Percentiles rank a stretch among this genome's conserved stretches.
Evolutionary conservation across 2,888 invertebrate species (phyloP).

Genomic region (Pseudococcus viburni): DNA sequence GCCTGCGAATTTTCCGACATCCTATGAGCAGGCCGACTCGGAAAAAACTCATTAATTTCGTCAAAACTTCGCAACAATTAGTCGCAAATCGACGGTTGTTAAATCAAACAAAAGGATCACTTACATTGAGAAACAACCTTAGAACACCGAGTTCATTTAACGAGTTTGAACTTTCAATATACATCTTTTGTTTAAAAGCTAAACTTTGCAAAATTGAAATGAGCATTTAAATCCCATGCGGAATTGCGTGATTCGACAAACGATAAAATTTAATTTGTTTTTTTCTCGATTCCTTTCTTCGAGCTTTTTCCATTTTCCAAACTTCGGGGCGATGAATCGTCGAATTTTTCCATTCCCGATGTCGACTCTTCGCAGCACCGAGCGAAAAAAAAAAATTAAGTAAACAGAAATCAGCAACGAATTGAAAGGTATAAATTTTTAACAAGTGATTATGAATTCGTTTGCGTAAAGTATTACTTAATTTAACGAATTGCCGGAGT

Average conservation of each 20-base stretch:
- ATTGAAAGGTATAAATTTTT: constrained; percentile 20
- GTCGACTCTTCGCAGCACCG: neutral
- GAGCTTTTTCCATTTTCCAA: neutral
- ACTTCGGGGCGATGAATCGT: neutral
- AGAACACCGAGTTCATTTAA: constrained; percentile 33
- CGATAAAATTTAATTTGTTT: constrained; percentile 47
- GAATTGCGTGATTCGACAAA: constrained; percentile 50
- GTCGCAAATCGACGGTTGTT: constrained; percentile 50
- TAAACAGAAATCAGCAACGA: constrained; percentile 10
- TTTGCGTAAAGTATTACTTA: constrained; percentile 20
- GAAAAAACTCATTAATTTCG: constrained; percentile 55
- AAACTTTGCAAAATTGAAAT: constrained; percentile 48
- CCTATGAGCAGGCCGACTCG: neutral
- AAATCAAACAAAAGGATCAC: constrained; percentile 50
- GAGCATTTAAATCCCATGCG: constrained; percentile 55
- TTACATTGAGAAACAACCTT: constrained; percentile 42
- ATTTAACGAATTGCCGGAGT: constrained; percentile 8
- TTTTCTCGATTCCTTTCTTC: neutral
- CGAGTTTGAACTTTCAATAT: constrained; percentile 24
- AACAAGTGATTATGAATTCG: constrained; percentile 33
- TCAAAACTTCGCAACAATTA: constrained; percentile 17
- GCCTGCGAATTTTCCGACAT: neutral
- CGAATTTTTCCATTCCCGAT: neutral
- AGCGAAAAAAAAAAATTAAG: constrained; percentile 5
- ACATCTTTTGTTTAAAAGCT: constrained; percentile 47